Percentiles rank a stretch among this genome's conserved stretches.
These are phyloP conservation scores for Erythrocercus mccallii DNA, from an alignment of 2,113 vertebrate genomes.

Conservation along the genomic window DNA sequence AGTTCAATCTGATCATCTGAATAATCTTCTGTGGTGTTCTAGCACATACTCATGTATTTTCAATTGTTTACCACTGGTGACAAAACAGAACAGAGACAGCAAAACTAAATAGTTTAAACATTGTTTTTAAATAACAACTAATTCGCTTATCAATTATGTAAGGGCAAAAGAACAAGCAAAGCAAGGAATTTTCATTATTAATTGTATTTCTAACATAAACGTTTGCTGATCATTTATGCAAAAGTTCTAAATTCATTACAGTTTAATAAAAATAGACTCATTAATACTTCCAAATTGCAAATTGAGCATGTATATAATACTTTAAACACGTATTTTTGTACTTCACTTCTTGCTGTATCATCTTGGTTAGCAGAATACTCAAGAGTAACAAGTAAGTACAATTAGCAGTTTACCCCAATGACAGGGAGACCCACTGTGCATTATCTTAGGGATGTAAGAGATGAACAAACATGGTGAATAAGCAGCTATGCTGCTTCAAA, in stretches of 20 bases:
- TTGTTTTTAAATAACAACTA: background rate
- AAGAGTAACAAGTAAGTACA: background rate
- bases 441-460: background rate
- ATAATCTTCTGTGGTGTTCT: background rate
- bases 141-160: background rate
- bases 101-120: background rate
- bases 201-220: background rate
- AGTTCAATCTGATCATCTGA: background rate
- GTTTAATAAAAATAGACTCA: background rate
- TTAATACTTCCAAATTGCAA: background rate
- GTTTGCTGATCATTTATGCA: rapidly evolving
- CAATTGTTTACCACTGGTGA: background rate
- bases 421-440: background rate
- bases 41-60: background rate
- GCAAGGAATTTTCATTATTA: background rate
- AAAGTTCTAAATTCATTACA: background rate
- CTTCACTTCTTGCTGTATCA: background rate
- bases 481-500: background rate
- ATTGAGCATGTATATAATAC: background rate
- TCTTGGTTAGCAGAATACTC: background rate
- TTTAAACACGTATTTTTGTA: background rate
- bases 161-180: background rate
- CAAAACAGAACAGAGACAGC: background rate
- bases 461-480: background rate
- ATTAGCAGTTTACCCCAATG: background rate